Evolutionary conservation across 2,888 invertebrate genomes (phyloP).

Genomic region (Cheilosia vulpina): DNA sequence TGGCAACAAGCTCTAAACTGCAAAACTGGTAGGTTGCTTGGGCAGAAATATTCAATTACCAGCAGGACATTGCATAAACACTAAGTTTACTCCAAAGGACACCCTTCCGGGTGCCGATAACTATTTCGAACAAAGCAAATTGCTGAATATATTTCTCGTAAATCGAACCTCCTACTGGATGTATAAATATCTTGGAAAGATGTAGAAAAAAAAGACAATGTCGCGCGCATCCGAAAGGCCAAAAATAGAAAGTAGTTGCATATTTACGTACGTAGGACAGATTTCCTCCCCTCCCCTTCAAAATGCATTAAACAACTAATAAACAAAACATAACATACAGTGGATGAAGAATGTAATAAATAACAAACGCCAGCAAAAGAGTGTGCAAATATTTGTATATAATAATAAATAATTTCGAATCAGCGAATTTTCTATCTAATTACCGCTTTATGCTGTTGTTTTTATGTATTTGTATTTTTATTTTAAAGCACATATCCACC

Average conservation of each 20-base stretch:
- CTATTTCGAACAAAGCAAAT: no score
- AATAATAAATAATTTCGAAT: slow-evolving; percentile 68
- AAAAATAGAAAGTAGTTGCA: not conserved
- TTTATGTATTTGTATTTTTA: slow-evolving; percentile 67
- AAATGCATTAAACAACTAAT: slow-evolving; percentile 76
- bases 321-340: slow-evolving; percentile 70
- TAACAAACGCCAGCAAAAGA: slow-evolving; percentile 74
- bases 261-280: not conserved
- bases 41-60: no score
- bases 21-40: no score
- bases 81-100: no score
- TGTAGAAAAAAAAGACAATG: not conserved
- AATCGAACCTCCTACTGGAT: no score
- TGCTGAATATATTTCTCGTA: no score
- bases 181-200: no score
- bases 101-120: no score
- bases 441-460: slow-evolving; percentile 84
- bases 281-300: not conserved
- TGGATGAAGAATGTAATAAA: slow-evolving; percentile 67
- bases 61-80: no score
- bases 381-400: slow-evolving; percentile 66
- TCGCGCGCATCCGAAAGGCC: not conserved
- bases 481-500: slow-evolving; percentile 77
- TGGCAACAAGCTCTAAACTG: no score
- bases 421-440: slow-evolving; percentile 77